phyloP scores from a whole-genome alignment of 2,888 invertebrate species.

The Xanthostigma xanthostigma region DNA sequence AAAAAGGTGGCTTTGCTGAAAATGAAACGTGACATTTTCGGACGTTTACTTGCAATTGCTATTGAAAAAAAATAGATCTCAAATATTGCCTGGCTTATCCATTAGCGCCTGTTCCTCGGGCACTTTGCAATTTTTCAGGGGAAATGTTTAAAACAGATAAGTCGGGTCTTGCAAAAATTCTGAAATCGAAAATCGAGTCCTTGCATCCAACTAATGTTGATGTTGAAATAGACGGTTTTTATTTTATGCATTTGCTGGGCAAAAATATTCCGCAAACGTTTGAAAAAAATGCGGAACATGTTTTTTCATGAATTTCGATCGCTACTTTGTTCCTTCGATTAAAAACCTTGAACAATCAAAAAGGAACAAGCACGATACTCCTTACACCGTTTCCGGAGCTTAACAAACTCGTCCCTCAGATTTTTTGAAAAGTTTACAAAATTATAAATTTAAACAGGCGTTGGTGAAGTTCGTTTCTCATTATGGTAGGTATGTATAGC shows the following conservation, averaged over 20 bases:
- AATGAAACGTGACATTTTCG: constrained; percentile 18
- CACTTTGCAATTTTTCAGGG: constrained; percentile 6
- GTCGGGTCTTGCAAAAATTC: constrained; percentile 6
- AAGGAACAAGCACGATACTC: not conserved
- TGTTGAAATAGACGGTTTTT: constrained; percentile 10
- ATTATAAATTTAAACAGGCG: constrained; percentile 7
- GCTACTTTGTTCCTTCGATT: constrained; percentile 6
- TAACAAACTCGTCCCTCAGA: constrained; percentile 3
- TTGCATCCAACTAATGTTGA: constrained; percentile 6
- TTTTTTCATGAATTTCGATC: constrained; percentile 8
- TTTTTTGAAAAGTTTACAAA: constrained; percentile 5
- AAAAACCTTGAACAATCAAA: constrained; percentile 5
- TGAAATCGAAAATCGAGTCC: constrained; percentile 5
- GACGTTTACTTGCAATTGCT: constrained; percentile 16
- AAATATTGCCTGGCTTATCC: constrained; percentile 18
- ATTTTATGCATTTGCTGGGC: constrained; percentile 9
- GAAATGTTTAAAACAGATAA: constrained; percentile 9
- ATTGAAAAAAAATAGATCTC: constrained; percentile 19
- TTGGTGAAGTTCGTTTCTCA: too few relatives aligned
- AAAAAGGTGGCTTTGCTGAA: too few relatives aligned
- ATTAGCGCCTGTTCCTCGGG: constrained; percentile 21
- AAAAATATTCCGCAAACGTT: constrained; percentile 5
- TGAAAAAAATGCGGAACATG: constrained; percentile 8
- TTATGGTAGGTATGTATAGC: too few relatives aligned
- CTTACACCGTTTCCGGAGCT: constrained; percentile 3